Base-by-base conservation (phyloP, 1,140 invertebrate genomes). In the Philotrypesis tridentata region DNA sequence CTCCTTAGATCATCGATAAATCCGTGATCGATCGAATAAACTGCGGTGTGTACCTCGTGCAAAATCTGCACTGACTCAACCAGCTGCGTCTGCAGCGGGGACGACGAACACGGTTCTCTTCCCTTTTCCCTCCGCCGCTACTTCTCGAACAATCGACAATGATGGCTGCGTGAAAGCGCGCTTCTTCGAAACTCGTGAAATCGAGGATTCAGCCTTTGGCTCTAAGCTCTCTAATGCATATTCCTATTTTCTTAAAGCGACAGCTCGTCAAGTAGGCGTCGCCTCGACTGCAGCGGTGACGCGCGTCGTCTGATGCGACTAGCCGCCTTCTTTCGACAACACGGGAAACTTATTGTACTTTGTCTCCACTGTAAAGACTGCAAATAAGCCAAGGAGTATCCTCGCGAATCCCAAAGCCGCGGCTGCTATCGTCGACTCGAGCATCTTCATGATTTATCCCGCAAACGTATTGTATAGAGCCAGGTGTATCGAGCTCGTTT, bases 1-100 rank as follows among this genome's bases (percentile, higher is more conserved):
- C 77, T 61, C 9, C 21, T 73, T 63, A 43, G 55, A 74, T 80
- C 79, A 67, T n/a, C 17, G 61, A 65, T 74, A 48, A 74, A 48
- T 78, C n/a, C 9, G 17, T 1, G 21, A 55, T 55, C 21, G 48
- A n/a, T 55, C 48, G 48, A 17, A 21, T 48, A 55, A 55, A 55
- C 17, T 3, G 21, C 7, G 43, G 14, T 7, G 7, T 4, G 21
- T 55, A 1, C 21, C 21, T 14, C 6, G 21, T 55, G n/a, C n/a
- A 55, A 55, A 55, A 55, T 55, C 17, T 55, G 4, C 48, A 55
- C n/a, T 55, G 48, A 55, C 48, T 55, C 48, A 55, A 11, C 40
- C 12, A 1, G 6, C 40, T 11, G n/a, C n/a, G 40, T 43, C 7
- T 14, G 40, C 33, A 43, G 12, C 2, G 12, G 1, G 12, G 12